These are phyloP conservation scores for Bombus affinis DNA, from an alignment of 1,140 invertebrate species.

Conservation along the genomic window DNA sequence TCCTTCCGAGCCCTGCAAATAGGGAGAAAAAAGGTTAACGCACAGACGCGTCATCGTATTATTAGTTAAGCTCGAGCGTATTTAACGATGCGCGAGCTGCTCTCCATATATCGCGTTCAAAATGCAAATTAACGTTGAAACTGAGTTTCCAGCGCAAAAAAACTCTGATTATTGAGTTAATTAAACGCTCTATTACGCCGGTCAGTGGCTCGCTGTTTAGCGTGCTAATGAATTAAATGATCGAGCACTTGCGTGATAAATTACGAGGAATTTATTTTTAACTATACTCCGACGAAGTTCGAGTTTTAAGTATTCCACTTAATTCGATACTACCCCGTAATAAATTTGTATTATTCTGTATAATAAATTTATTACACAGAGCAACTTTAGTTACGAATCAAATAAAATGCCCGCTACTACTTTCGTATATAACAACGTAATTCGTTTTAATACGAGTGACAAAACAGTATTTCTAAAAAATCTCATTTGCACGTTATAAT, in stretches of 20 bases:
- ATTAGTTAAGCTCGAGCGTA: background rate
- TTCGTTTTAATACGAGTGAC: no score
- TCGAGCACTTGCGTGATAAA: background rate
- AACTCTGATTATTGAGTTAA: constrained; percentile 38
- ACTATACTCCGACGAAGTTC: background rate
- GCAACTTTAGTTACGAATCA: no score
- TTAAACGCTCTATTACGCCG: constrained; percentile 16
- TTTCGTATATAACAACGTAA: no score
- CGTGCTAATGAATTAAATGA: constrained; percentile 17
- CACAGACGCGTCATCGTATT: background rate
- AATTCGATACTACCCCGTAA: background rate
- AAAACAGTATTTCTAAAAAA: no score
- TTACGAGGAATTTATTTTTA: background rate
- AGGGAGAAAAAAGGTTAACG: background rate
- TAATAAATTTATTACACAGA: background rate
- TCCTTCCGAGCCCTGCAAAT: background rate
- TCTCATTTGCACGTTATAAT: no score
- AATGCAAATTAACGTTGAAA: constrained; percentile 24
- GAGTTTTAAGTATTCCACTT: background rate
- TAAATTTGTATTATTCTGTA: background rate
- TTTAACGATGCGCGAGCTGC: constrained; percentile 10
- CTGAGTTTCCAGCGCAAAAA: constrained; percentile 18
- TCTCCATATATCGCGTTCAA: background rate
- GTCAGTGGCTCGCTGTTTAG: background rate
- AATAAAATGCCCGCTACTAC: no score